Base-by-base conservation (phyloP, 2,888 invertebrate genomes). In the Apodemia zela region DNA sequence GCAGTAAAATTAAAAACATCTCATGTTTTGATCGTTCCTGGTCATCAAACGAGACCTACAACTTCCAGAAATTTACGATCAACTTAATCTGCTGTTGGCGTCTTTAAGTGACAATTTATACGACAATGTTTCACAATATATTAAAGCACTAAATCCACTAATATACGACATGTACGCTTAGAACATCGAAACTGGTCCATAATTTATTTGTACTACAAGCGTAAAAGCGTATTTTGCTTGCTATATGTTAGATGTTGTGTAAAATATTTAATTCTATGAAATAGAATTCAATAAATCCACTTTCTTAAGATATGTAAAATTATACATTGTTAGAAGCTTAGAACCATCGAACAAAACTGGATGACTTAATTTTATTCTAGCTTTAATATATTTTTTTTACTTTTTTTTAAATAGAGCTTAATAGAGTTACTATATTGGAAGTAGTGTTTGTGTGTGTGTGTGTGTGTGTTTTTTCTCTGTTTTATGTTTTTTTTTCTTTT, bases 101-200 rank as follows among this genome's bases (percentile, higher is more conserved):
- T 65, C 66, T 68, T 69, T 67, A 64, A 65, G 68, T 67, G 66
- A 68, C 69, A 68, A 67, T 69, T 71, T 69, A 64, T 69, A 65
- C 61, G 61, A 66, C 67, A 61, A 65, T 68, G 66, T 67, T 65
- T 67, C 67, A 68, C 67, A 65, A 68, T 69, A 70, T 70, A 69
- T 70, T 69, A 67, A 42, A 68, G 66, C 62, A 65, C 62, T 67
- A 65, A 67, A 66, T 68, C 68, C 51, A 62, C 57, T 65, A 63
- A 65, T 65, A 63, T 66, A 65, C 64, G 63, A 63, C 60, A 62
- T 25, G 54, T 54, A 49, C 49, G 49, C 15, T 42, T 54, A 54
- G 25, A 54, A 54, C 25, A 25, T 54, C 54, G 21, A 54, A 54
- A 54, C 54, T 54, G 21, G 54, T 54, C 25, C 54, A 54, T 25